These are phyloP conservation scores for Aegotheles bennettii DNA, from an alignment of 2,113 vertebrate species.

Conservation along the genomic window DNA sequence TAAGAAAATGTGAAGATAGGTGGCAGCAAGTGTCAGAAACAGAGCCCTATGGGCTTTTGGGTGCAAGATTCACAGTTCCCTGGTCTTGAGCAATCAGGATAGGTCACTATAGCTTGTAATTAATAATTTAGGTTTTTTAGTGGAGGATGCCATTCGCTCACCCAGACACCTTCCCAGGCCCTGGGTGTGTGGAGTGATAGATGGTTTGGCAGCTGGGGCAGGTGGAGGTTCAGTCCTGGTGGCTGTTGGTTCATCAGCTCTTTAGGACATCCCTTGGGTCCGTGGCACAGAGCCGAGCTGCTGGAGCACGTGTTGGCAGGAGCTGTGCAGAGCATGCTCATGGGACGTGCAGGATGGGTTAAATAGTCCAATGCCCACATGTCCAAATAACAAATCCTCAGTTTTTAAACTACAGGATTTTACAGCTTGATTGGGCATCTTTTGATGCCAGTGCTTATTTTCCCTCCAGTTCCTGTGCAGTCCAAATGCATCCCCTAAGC, in stretches of 20 bases:
- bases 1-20: not conserved
- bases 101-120: not conserved
- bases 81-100: not conserved
- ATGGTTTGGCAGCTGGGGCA: not conserved
- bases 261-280: no score
- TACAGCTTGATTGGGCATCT: rapidly evolving
- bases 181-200: rapidly evolving
- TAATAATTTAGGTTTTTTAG: not conserved
- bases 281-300: rapidly evolving
- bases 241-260: no score
- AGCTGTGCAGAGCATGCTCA: not conserved
- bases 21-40: not conserved
- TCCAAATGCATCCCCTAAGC: not conserved
- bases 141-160: rapidly evolving
- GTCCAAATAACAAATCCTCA: not conserved
- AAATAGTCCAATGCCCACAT: not conserved
- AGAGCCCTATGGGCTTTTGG: not conserved
- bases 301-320: not conserved
- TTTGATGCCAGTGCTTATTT: not conserved
- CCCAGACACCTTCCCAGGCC: rapidly evolving
- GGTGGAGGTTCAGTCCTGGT: not conserved
- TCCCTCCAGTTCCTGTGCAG: not conserved
- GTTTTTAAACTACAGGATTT: not conserved
- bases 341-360: rapidly evolving
- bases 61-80: not conserved